Evolutionary conservation across 2,113 vertebrate genomes (phyloP).

Genomic region (Pteronura brasiliensis): DNA sequence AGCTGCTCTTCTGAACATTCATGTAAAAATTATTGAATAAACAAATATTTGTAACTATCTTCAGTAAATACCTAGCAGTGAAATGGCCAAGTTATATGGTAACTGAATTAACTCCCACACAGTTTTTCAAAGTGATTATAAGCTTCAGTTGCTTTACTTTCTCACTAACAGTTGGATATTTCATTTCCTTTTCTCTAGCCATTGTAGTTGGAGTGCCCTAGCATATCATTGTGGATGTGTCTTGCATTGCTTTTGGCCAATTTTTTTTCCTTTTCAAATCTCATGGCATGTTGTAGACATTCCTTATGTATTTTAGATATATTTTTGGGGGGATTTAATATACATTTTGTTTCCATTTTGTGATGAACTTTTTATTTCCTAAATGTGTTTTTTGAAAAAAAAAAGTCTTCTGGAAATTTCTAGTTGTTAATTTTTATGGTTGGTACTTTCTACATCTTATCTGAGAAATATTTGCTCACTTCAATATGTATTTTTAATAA

Average conservation of each 20-base stretch:
- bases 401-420: background rate
- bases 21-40: background rate
- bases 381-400: background rate
- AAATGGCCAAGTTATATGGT: background rate
- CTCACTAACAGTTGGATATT: background rate
- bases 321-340: background rate
- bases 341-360: background rate
- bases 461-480: background rate
- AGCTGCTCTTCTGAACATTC: background rate
- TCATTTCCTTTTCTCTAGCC: background rate
- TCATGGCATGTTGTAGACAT: background rate
- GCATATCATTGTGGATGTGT: background rate
- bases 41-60: background rate
- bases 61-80: background rate
- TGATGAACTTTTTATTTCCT: background rate
- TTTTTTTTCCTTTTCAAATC: background rate
- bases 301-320: background rate
- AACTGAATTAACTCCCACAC: background rate
- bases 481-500: background rate
- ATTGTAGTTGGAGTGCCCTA: background rate
- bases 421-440: background rate
- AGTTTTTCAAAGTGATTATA: background rate
- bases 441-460: background rate
- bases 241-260: background rate
- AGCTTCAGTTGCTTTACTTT: background rate